phyloP scores from a whole-genome alignment of 1,140 invertebrate genomes.

The Papilio xuthus region DNA sequence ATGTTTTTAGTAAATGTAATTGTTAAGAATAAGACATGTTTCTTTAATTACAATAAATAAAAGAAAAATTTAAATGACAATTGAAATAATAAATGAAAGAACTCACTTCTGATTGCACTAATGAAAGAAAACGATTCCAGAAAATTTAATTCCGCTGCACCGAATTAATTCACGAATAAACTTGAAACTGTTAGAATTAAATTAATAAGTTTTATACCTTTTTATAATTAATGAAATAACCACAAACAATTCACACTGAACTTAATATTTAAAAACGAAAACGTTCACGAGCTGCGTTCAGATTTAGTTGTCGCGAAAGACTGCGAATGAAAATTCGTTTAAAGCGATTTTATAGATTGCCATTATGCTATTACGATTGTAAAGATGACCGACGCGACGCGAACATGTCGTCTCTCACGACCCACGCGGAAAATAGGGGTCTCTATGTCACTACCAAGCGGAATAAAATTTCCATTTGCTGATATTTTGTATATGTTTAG shows the following conservation, averaged over 20 bases:
- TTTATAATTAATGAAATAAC: not conserved
- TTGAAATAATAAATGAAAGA: not conserved
- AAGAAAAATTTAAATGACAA: not conserved
- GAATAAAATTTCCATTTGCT: conserved; percentile 10
- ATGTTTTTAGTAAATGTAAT: no score
- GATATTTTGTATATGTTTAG: conserved; percentile 9
- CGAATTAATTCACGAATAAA: not conserved
- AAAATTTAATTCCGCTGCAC: not conserved
- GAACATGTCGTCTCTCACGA: conserved; percentile 30
- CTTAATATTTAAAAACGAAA: conserved; percentile 15
- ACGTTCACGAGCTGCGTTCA: conserved; percentile 26
- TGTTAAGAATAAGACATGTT: no score
- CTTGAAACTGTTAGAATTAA: not conserved
- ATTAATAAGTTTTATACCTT: conserved; percentile 15
- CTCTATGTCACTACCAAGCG: not conserved
- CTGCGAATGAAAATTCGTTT: conserved; percentile 38
- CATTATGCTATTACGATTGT: conserved; percentile 36
- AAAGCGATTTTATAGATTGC: conserved; percentile 38
- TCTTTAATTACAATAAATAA: no score
- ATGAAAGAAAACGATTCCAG: not conserved
- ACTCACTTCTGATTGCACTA: not conserved
- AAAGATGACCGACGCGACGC: conserved; percentile 27
- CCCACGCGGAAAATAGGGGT: conserved; percentile 32
- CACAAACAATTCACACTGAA: conserved; percentile 21
- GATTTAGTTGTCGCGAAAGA: conserved; percentile 39